Evolutionary conservation across 2,797 vertebrate species (phyloP).

Genomic region (Melanotaenia boesemani): DNA sequence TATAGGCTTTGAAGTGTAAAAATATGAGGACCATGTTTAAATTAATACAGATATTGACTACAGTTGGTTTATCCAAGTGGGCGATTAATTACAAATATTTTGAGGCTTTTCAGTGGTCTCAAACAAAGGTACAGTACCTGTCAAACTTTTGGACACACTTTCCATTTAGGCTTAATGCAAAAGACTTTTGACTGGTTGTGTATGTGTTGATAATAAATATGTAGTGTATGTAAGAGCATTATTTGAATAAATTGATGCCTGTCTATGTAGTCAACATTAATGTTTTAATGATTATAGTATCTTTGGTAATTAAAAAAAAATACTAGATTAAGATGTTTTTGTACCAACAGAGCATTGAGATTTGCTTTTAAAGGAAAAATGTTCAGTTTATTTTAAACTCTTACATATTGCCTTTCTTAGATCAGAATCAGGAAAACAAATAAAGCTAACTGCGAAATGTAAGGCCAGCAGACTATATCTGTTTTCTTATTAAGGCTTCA

Average conservation of each 20-base stretch:
- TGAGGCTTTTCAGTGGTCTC: not conserved
- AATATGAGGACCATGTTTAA: not conserved
- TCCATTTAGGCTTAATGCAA: too few species aligned
- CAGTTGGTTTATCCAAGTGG: not conserved
- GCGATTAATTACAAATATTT: not conserved
- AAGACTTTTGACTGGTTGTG: too few species aligned
- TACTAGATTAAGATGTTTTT: slow-evolving; percentile 5
- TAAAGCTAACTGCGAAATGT: slow-evolving; percentile 78
- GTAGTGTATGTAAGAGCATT: too few species aligned
- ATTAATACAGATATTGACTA: not conserved
- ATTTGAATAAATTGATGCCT: not conserved
- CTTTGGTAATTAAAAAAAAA: slow-evolving; percentile 4
- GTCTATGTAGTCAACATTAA: slow-evolving; percentile 4
- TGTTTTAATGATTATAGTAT: not conserved
- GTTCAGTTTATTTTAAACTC: slow-evolving; percentile 68
- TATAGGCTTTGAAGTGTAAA: not conserved
- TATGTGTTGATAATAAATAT: not conserved
- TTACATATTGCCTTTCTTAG: slow-evolving; percentile 78
- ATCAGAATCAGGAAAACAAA: slow-evolving; percentile 80
- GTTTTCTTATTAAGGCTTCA: slow-evolving; percentile 83
- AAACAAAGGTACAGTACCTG: not conserved
- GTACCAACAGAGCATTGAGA: slow-evolving; percentile 25
- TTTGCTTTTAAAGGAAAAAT: slow-evolving; percentile 62
- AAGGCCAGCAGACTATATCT: slow-evolving; percentile 74
- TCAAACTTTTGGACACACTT: too few species aligned